Percentiles rank a stretch among this genome's conserved stretches.
Evolutionary conservation across 2,888 invertebrate species (phyloP).

Genomic region (Pharmacophagus antenor): DNA sequence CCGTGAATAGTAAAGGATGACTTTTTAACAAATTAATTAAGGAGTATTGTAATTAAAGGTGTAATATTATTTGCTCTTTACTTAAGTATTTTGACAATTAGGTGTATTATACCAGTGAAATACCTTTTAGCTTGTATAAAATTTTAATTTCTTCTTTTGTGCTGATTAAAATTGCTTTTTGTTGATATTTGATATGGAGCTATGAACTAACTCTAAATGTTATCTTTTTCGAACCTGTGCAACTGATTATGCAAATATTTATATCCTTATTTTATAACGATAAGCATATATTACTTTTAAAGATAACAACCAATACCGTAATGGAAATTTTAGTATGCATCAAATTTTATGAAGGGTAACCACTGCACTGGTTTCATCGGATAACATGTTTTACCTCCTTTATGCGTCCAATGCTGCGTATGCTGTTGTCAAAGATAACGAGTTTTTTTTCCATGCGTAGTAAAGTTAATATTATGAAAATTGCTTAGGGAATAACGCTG

Average conservation of each 20-base stretch:
- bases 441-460: slow-evolving; percentile 8
- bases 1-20: too few relatives aligned
- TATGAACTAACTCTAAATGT: neutral
- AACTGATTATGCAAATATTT: neutral
- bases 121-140: too few relatives aligned
- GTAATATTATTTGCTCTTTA: too few relatives aligned
- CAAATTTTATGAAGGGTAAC: slow-evolving; percentile 40
- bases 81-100: too few relatives aligned
- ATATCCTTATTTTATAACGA: neutral
- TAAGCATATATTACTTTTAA: neutral
- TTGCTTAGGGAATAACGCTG: slow-evolving; percentile 24
- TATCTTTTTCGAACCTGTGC: neutral
- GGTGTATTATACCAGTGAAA: too few relatives aligned
- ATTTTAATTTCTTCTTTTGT: too few relatives aligned
- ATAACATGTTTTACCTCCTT: slow-evolving; percentile 6
- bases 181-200: neutral
- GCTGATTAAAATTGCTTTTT: neutral
- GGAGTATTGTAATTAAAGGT: too few relatives aligned
- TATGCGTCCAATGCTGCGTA: neutral
- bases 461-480: slow-evolving; percentile 26
- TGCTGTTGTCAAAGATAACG: neutral
- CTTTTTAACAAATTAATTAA: too few relatives aligned
- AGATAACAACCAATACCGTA: slow-evolving; percentile 17
- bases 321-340: slow-evolving; percentile 40
- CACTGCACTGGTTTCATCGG: slow-evolving; percentile 35